A percentile compares a stretch with the other conserved stretches of the same genome.
phyloP scores from a whole-genome alignment of 2,113 vertebrate species.

The Chloebia gouldiae region DNA sequence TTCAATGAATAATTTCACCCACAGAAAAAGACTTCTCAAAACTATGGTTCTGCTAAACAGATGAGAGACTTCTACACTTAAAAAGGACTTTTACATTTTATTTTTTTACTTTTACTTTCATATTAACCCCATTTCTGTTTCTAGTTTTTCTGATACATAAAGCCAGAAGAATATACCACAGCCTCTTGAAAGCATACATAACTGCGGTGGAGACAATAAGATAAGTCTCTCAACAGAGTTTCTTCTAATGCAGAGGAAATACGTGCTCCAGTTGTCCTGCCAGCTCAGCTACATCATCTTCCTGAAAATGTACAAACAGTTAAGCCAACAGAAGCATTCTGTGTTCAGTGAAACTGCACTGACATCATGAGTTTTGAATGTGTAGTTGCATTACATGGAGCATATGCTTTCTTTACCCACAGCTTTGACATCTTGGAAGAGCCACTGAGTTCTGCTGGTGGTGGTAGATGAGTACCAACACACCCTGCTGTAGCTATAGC shows the following conservation, averaged over 20 bases:
- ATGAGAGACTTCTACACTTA: neutral
- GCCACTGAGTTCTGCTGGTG: fast-evolving
- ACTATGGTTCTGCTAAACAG: neutral
- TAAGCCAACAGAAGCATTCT: neutral
- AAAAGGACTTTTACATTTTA: neutral
- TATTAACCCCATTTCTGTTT: neutral
- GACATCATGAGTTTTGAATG: neutral
- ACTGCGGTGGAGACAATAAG: neutral
- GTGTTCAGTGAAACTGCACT: neutral
- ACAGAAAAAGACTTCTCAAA: neutral
- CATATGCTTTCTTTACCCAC: neutral
- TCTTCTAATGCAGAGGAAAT: neutral
- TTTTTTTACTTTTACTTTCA: neutral
- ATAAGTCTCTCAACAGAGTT: neutral
- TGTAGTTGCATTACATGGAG: neutral
- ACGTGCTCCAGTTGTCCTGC: fast-evolving
- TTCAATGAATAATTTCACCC: neutral
- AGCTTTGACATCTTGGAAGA: neutral
- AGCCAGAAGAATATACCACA: neutral
- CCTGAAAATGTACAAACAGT: neutral
- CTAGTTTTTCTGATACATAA: neutral
- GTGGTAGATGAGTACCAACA: neutral
- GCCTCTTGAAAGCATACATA: neutral
- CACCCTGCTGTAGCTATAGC: neutral
- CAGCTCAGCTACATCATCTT: neutral